These are phyloP conservation scores for Brachyopa scutellaris DNA, from an alignment of 2,888 invertebrate species.

Conservation along the genomic window DNA sequence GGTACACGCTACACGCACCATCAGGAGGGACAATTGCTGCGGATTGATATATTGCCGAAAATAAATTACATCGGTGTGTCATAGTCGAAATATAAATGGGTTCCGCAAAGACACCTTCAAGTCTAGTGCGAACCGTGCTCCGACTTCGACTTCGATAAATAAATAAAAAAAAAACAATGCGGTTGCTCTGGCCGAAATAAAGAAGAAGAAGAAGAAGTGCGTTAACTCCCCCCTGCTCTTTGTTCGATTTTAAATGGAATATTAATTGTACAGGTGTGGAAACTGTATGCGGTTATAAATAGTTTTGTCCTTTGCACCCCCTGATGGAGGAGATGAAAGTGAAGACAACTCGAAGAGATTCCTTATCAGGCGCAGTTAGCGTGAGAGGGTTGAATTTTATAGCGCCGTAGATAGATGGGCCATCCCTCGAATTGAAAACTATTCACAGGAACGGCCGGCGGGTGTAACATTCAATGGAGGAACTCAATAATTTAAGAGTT, in stretches of 20 bases:
- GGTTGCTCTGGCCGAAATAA: conserved; percentile 33
- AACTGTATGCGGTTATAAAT: conserved; percentile 67
- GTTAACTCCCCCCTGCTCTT: conserved; percentile 60
- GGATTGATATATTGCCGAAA: conserved; percentile 71
- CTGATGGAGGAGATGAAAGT: conserved; percentile 52
- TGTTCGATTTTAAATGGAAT: conserved; percentile 55
- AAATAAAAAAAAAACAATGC: conserved; percentile 30
- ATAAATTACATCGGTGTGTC: conserved; percentile 71
- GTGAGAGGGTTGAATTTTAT: conserved; percentile 56
- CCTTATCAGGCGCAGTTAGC: conserved; percentile 45
- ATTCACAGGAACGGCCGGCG: too few species aligned
- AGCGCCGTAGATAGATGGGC: conserved; percentile 4
- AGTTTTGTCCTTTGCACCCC: conserved; percentile 53
- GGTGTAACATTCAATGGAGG: background rate
- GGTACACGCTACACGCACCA: conserved; percentile 53
- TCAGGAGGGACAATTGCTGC: conserved; percentile 43
- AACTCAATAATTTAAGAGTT: background rate
- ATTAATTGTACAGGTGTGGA: conserved; percentile 72
- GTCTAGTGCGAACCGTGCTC: conserved; percentile 32
- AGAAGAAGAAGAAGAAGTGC: conserved; percentile 42
- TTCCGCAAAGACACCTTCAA: conserved; percentile 67
- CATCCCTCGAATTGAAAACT: background rate
- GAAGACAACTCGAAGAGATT: conserved; percentile 50
- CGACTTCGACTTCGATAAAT: too few species aligned
- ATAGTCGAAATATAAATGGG: conserved; percentile 67